Evolutionary conservation across 1,140 invertebrate species (phyloP).

Genomic region (Cepaea nemoralis): DNA sequence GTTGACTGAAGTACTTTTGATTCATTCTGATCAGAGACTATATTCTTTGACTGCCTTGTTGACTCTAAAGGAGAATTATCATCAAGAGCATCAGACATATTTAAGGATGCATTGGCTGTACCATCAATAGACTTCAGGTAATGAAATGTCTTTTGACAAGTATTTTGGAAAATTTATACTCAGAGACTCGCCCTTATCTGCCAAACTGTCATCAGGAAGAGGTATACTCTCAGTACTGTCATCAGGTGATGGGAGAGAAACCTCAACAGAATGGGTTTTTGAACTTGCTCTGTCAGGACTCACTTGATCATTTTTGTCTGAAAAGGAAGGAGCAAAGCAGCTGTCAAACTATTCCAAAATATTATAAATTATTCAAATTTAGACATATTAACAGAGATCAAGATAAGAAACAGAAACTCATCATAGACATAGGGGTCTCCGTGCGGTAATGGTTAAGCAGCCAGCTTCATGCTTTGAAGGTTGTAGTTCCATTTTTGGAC

Average conservation of each 20-base stretch:
- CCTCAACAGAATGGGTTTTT: constrained; percentile 61
- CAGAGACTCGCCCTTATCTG: constrained; percentile 31
- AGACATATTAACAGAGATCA: too few species aligned
- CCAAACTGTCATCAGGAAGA: constrained; percentile 47
- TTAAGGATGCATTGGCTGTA: constrained; percentile 49
- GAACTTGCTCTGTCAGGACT: constrained; percentile 50
- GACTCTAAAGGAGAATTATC: constrained; percentile 62
- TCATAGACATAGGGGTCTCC: too few species aligned
- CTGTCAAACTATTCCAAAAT: too few species aligned
- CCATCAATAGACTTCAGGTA: constrained; percentile 59
- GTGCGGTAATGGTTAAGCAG: too few species aligned
- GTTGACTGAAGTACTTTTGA: constrained; percentile 54
- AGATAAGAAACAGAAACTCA: too few species aligned
- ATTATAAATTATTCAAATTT: too few species aligned
- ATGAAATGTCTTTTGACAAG: constrained; percentile 49
- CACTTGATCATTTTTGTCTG: constrained; percentile 44
- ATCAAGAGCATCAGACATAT: constrained; percentile 50
- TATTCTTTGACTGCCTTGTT: constrained; percentile 54
- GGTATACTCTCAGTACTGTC: constrained; percentile 50
- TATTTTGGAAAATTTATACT: constrained; percentile 48
- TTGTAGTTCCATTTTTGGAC: too few species aligned
- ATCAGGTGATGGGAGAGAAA: constrained; percentile 55
- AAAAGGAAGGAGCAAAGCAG: constrained; percentile 1
- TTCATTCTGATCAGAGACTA: constrained; percentile 34
- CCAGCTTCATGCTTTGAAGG: too few species aligned